Evolutionary conservation across 2,888 invertebrate genomes (phyloP).

Genomic region (Heteropelma amictum): DNA sequence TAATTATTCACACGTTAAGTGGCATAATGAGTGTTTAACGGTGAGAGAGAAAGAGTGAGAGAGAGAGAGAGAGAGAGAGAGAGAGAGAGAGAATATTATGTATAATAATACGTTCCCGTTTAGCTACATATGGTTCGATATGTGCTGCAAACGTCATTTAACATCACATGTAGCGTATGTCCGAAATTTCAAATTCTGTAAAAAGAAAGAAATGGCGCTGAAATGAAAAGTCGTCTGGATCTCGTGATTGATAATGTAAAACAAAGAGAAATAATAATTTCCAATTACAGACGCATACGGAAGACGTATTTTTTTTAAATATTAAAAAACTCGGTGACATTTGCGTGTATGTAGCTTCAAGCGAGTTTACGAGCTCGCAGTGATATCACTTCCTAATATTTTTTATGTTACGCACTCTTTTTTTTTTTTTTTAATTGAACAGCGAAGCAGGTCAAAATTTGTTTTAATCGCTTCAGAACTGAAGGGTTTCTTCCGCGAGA

Average conservation of each 20-base stretch:
- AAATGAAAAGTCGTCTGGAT: conserved; percentile 22
- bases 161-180: conserved; percentile 20
- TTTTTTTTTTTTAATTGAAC: conserved; percentile 37
- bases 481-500: conserved; percentile 33
- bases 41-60: background rate
- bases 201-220: conserved; percentile 14
- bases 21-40: conserved; percentile 21
- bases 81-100: conserved; percentile 28
- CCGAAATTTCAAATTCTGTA: conserved; percentile 28
- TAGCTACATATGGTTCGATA: conserved; percentile 48
- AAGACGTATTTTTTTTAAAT: conserved; percentile 48
- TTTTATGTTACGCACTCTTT: conserved; percentile 49
- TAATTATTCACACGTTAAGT: conserved; percentile 35
- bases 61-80: background rate
- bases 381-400: conserved; percentile 73
- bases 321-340: conserved; percentile 58
- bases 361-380: conserved; percentile 67
- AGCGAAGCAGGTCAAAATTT: conserved; percentile 41
- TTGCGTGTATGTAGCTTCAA: conserved; percentile 68
- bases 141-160: conserved; percentile 51
- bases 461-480: conserved; percentile 50
- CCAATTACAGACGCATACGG: conserved; percentile 16
- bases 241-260: conserved; percentile 18
- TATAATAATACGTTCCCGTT: conserved; percentile 40
- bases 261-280: conserved; percentile 5